Evolutionary conservation across 2,113 vertebrate genomes (phyloP), one percentile per base, ranked within the genome.

Genomic region (Boulengeromyrus knoepffleri): DNA sequence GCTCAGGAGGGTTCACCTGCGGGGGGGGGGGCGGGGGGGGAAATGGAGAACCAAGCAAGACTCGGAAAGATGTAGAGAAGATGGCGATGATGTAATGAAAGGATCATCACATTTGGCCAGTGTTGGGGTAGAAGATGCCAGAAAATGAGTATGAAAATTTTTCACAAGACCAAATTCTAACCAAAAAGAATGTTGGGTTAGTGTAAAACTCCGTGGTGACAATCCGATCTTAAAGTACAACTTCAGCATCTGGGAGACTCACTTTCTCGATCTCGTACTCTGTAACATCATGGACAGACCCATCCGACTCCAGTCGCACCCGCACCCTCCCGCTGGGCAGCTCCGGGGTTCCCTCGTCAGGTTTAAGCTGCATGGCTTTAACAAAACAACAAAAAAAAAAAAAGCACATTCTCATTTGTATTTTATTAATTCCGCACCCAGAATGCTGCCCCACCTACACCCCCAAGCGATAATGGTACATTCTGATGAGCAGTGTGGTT

Each of bases 351-450:
- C 98, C 98, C 91, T 97, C 97, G 0, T 99, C 98, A 0, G 99
- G 99, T 90, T 98, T 99, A 89, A 99, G 95, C 93, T 97, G 97
- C 0, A 97, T 99, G 53, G 97, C 98, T 99, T 94, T 24, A 53
- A 53, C 3, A 50, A 13, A 36, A 1, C 0, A 47, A 47, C 8
- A 9, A 50, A 12, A 39, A 0, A n/a, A 87, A 31, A 31, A 19
- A 45, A 3, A 88, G 5, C 17, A 21, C 7, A 31, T 10, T 88
- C 31, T 5, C 52, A 5, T 0, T 19, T 87, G n/a, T 6, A 3
- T 27, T 4, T 31, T 2, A 19, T 27, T 15, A 42, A 42, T 21
- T 45, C 39, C 77, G 19, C 1, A 1, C 15, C 36, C 80, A 0
- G 5, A 9, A 24, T 84, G 6, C n/a, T 17, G 70, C 31, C 27